Evolutionary conservation across 2,113 vertebrate genomes (phyloP).

Genomic region (Pelvicachromis taeniatus): DNA sequence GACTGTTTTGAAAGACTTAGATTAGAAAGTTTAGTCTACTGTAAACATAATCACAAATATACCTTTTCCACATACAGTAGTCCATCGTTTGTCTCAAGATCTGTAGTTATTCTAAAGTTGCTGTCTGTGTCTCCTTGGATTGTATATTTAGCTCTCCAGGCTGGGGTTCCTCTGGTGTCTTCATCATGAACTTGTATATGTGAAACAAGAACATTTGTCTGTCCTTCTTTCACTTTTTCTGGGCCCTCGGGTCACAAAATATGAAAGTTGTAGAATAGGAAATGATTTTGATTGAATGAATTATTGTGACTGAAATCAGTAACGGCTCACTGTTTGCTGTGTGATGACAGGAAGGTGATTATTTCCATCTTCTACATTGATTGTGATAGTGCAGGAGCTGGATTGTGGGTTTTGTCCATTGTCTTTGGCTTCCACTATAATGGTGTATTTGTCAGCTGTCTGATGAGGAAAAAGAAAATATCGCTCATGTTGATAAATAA

Average conservation of each 20-base stretch:
- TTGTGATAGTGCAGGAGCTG: slow-evolving; percentile 44
- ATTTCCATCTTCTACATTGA: slow-evolving; percentile 59
- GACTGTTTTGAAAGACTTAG: not conserved
- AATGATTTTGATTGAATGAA: not conserved
- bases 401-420: slow-evolving; percentile 10
- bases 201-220: slow-evolving; percentile 2
- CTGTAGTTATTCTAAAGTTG: slow-evolving; percentile 52
- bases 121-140: slow-evolving; percentile 47
- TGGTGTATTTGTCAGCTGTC: slow-evolving; percentile 39
- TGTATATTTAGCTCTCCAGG: slow-evolving; percentile 55
- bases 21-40: not conserved
- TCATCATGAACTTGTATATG: slow-evolving; percentile 47
- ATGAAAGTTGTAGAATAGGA: not conserved
- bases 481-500: not conserved
- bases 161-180: slow-evolving; percentile 39
- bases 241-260: slow-evolving; percentile 6
- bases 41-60: not conserved
- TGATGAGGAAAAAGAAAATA: not conserved
- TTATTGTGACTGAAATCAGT: not conserved
- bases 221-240: slow-evolving; percentile 38
- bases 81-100: slow-evolving; percentile 61
- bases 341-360: slow-evolving; percentile 46
- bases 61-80: slow-evolving; percentile 57
- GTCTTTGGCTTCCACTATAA: slow-evolving; percentile 64
- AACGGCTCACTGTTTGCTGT: slow-evolving; percentile 30